Evolutionary conservation across 2,113 vertebrate genomes (phyloP), one percentile per base, ranked within the genome.

Genomic region (Labeo rohita): DNA sequence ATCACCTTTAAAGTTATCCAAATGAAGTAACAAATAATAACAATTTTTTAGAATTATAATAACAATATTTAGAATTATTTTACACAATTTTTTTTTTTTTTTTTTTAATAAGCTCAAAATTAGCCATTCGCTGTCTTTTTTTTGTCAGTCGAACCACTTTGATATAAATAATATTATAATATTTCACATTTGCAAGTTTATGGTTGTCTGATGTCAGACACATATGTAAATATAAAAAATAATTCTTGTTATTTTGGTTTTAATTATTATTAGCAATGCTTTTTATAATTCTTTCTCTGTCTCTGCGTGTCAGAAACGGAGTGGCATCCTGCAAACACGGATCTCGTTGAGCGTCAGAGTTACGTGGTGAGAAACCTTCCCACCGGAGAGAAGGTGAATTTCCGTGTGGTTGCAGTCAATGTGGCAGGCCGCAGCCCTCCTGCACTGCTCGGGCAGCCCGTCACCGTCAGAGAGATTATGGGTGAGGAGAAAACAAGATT

Each of bases 391-490:
- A 96, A 93, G 89, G 88, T 98, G 87, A 90, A 96, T 23, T 97
- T 98, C 89, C 95, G 97, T 3, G 96, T 98, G 1, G 84, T 92
- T 10, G 95, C 95, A 0, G 92, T 97, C 78, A 98, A 98, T 91
- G 93, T 97, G 0, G 97, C 97, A 0, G 97, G 97, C 16, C 92
- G 92, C 76, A 97, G 97, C 83, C 78, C 65, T 34, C 96, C 96
- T 0, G 96, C 96, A 1, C 5, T 70, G 1, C 89, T 97, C 45
- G 0, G 50, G 2, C 96, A 97, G 90, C 92, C 97, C 0, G 96
- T 98, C 91, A 98, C 96, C 77, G 94, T 98, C 91, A 93, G 95
- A 18, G 97, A 98, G 93, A 96, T 98, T 50, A 94, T 96, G 59
- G 94, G 97, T 97, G 91, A 95, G 95, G 18, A 39, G 36, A 28